Evolutionary conservation across 2,113 vertebrate species (phyloP).

Genomic region (Prionailurus viverrinus): DNA sequence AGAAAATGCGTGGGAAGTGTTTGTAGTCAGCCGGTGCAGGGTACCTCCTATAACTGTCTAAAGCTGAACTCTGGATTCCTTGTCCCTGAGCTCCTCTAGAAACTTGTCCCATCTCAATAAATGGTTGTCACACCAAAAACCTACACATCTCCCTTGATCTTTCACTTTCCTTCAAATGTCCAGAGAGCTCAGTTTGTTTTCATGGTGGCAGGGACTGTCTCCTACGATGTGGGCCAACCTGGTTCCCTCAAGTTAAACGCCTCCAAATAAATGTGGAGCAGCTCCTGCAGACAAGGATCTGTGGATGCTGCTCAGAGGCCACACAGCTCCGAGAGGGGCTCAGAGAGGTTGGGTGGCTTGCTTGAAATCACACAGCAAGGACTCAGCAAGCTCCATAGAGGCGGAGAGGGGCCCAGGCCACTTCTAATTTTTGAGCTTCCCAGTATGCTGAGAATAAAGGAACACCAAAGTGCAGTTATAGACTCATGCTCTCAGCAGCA

Average conservation of each 20-base stretch:
- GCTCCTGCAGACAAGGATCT: not conserved
- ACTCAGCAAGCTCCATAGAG: not conserved
- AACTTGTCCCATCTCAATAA: not conserved
- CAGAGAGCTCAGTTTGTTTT: not conserved
- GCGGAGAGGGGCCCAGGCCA: not conserved
- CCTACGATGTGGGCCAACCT: not conserved
- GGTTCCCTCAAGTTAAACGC: not conserved
- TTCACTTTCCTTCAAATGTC: not conserved
- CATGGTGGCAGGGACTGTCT: not conserved
- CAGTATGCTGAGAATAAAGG: not conserved
- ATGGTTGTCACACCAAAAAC: not conserved
- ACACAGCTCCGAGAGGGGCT: not conserved
- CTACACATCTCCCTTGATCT: not conserved
- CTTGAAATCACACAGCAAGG: not conserved
- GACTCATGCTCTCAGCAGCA: not conserved
- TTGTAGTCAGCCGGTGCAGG: not conserved
- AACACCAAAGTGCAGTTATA: not conserved
- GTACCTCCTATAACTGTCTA: not conserved
- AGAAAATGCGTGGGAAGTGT: not conserved
- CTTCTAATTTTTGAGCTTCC: not conserved
- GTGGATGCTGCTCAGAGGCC: not conserved
- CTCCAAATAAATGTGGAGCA: not conserved
- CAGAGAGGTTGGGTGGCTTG: slow-evolving; percentile 13
- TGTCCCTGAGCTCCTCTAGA: not conserved
- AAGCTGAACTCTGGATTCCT: not conserved